A percentile compares a stretch with the other conserved stretches of the same genome.
Evolutionary conservation across 1,140 invertebrate genomes (phyloP).

Genomic region (Andrena cerasifolii): DNA sequence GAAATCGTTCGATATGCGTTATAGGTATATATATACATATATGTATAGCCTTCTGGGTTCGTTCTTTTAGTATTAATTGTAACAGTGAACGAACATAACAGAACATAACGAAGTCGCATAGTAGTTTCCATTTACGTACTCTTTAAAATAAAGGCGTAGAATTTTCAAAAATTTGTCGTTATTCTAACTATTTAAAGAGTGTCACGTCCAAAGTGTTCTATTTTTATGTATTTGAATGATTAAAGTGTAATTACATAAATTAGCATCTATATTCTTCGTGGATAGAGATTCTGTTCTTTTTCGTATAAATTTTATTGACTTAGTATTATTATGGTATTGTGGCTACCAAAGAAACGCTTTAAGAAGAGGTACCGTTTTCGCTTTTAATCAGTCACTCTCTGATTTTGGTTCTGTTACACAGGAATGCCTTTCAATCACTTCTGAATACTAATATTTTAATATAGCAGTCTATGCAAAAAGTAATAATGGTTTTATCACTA

Average conservation of each 20-base stretch:
- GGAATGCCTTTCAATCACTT: background rate
- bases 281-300: background rate
- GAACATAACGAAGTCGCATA: no score
- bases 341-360: constrained; percentile 71
- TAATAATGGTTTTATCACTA: background rate
- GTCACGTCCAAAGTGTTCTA: background rate
- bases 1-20: background rate
- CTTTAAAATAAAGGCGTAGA: background rate
- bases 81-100: background rate
- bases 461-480: background rate
- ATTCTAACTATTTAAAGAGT: background rate
- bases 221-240: background rate
- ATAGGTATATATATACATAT: background rate
- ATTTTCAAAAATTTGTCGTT: constrained; percentile 4
- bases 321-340: constrained; percentile 69
- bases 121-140: background rate
- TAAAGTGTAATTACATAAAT: constrained; percentile 30
- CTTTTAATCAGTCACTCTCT: constrained; percentile 29
- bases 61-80: background rate
- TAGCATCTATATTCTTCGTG: background rate
- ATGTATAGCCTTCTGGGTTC: background rate
- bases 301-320: constrained; percentile 49
- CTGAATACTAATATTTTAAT: constrained; percentile 7
- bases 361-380: constrained; percentile 71
- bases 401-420: background rate